A percentile compares a stretch with the other conserved stretches of the same genome.
Evolutionary conservation across 2,797 vertebrate genomes (phyloP).

Genomic region (Oreortyx pictus): DNA sequence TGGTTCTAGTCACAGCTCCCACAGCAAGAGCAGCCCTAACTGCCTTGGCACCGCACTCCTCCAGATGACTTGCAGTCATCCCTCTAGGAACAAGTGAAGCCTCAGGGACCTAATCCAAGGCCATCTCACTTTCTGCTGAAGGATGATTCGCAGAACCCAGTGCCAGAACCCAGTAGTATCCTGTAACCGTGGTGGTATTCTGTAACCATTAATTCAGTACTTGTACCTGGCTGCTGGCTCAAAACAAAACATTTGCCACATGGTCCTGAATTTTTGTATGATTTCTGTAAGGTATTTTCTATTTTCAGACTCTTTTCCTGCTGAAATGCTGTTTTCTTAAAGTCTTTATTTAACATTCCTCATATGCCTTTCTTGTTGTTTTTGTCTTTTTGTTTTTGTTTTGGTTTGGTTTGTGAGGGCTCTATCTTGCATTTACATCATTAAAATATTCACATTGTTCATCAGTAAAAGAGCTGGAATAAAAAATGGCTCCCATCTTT

Average conservation of each 20-base stretch:
- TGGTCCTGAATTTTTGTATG: background rate
- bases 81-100: background rate
- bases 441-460: background rate
- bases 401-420: background rate
- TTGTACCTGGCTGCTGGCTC: background rate
- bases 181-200: background rate
- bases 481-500: background rate
- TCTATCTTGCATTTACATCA: background rate
- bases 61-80: background rate
- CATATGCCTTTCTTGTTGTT: background rate
- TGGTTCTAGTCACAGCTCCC: slow-evolving; percentile 3
- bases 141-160: background rate
- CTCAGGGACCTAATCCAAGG: background rate
- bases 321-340: background rate
- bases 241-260: background rate
- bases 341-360: background rate
- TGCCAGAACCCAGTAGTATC: background rate
- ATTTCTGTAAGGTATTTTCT: background rate
- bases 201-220: background rate
- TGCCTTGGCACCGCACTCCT: background rate
- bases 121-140: background rate
- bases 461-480: background rate
- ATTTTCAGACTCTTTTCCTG: background rate
- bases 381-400: background rate
- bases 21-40: background rate